Evolutionary conservation across 2,888 invertebrate genomes (phyloP), one percentile per base, ranked within the genome.

Genomic region (Adelognathus sp.): DNA sequence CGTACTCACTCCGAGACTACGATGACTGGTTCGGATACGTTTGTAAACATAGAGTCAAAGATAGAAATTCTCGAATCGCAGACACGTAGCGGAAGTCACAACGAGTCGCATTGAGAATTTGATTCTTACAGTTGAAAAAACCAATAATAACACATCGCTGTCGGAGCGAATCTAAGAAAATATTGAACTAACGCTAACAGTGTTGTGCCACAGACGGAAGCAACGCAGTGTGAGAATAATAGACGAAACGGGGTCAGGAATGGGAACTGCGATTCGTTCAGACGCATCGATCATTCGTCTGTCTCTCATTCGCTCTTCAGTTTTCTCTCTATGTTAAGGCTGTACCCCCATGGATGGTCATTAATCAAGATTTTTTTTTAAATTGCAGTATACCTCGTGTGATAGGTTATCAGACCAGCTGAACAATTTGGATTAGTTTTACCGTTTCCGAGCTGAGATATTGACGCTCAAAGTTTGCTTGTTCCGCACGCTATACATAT

Each of bases 1-100:
- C 29, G 52, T 14, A n/a, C 33, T 54, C 33, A 44, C 36, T 54
- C 64, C 54, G 18, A 3, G 33, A 27, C 16, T 61, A 75, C 29
- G 71, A 71, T 71, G 79, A 75, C 79, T 61, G 79, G 33, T 66
- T 54, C 9, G 36, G 54, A 78, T 73, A 56, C 66, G 71, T 75
- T 79, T 71, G 75, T 79, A 75, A 79, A 79, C 79, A 79, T 39
- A 54, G 9, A 21, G 50, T 11, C 11, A 1, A 21, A 16, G 21
- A 36, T 36, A 36, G 36, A 36, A 36, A 36, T 24, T 50, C 50
- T 24, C 21, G 24, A 21, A 24, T 9, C 50, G 21, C n/a, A n/a
- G n/a, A n/a, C 50, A 18, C 36, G 36, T 9, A 5, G 24, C 21
- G 21, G 50, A 46, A 21, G 46, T 11, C 4, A 18, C 46, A 9